Evolutionary conservation across 2,888 invertebrate genomes (phyloP).

Genomic region (Tridacna crocea): DNA sequence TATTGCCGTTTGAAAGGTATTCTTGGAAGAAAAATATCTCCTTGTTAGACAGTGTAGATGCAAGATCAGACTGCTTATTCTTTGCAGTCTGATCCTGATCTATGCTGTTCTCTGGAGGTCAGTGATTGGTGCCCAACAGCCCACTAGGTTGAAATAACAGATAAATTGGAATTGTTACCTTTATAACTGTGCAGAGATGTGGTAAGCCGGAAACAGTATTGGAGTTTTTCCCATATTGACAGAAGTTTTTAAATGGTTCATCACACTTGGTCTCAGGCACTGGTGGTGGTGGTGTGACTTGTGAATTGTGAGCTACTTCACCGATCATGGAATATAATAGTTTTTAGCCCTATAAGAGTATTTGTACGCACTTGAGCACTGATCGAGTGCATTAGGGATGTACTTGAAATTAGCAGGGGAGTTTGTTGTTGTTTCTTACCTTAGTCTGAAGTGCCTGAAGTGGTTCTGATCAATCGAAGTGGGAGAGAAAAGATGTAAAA

Average conservation of each 20-base stretch:
- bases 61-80: too few species aligned
- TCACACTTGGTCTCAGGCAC: neutral
- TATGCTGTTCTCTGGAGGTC: too few species aligned
- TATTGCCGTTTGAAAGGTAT: too few species aligned
- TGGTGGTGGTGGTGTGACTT: neutral
- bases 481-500: neutral
- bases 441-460: neutral
- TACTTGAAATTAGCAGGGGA: neutral
- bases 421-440: neutral
- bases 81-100: too few species aligned
- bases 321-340: neutral
- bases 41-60: too few species aligned
- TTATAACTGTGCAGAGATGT: neutral
- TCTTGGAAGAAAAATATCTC: too few species aligned
- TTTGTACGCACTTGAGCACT: neutral
- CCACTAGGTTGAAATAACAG: neutral
- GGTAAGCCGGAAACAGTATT: neutral
- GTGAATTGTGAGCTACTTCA: neutral
- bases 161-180: neutral
- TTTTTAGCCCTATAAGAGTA: neutral
- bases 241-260: conserved; percentile 18
- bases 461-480: neutral
- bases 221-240: conserved; percentile 17
- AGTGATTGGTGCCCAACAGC: too few species aligned
- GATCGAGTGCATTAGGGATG: neutral